A percentile compares a stretch with the other conserved stretches of the same genome.
phyloP scores from a whole-genome alignment of 2,797 vertebrate genomes.

The Myiotriccus ornatus region DNA sequence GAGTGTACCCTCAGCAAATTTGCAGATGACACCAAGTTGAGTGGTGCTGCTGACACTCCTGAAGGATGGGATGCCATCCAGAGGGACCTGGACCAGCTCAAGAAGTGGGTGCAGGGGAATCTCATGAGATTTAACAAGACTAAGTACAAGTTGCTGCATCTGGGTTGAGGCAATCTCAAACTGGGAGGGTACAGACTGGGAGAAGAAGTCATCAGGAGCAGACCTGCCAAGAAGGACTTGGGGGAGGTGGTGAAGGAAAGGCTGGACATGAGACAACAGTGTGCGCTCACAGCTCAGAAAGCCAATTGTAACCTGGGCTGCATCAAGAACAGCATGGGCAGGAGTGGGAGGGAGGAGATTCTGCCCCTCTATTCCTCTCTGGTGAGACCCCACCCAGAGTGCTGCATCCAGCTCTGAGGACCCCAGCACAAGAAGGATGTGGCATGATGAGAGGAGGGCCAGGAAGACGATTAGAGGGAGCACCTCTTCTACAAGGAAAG shows the following conservation, averaged over 20 bases:
- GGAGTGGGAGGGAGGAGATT: background rate
- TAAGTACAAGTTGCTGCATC: background rate
- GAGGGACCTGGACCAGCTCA: background rate
- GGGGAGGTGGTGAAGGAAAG: accelerated
- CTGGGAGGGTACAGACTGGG: background rate
- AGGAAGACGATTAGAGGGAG: background rate
- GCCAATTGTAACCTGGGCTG: accelerated
- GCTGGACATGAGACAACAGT: background rate
- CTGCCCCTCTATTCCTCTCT: background rate
- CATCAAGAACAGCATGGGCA: accelerated
- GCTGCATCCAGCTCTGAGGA: background rate
- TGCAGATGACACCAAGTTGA: background rate
- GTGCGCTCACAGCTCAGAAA: background rate
- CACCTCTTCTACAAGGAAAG: background rate
- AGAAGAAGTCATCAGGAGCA: background rate
- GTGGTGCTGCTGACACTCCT: background rate
- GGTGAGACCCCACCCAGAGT: background rate
- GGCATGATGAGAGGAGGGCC: background rate
- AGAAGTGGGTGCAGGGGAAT: background rate
- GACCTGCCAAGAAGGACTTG: background rate
- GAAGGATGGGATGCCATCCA: background rate
- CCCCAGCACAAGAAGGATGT: background rate
- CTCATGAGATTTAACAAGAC: background rate
- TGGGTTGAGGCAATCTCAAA: background rate
- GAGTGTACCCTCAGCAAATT: background rate